A percentile compares a stretch with the other conserved stretches of the same genome.
Evolutionary conservation across 2,113 vertebrate species (phyloP).

Genomic region (western clawed frog (Xenopus tropicalis)): UCB_Xtro_10.0 CM004452.2:22625501-22626000

Average conservation of each 20-base stretch:
- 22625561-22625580: constrained; percentile 10
- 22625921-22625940: too few relatives aligned
- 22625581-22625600: constrained; percentile 18
- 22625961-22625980: too few relatives aligned
- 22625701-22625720: constrained; percentile 7
- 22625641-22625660: constrained; percentile 18
- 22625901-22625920: too few relatives aligned
- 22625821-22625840: too few relatives aligned
- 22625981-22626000: too few relatives aligned
- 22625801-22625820: too few relatives aligned
- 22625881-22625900: too few relatives aligned
- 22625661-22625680: constrained; percentile 10
- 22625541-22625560: constrained; percentile 5
- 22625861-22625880: too few relatives aligned
- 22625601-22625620: constrained; percentile 8
- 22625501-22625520: background rate
- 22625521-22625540: constrained; percentile 11
- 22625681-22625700: constrained; percentile 12
- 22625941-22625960: too few relatives aligned
- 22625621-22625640: constrained; percentile 7
- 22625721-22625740: constrained; percentile 6
- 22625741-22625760: constrained; percentile 6
- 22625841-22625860: too few relatives aligned
- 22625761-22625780: background rate
- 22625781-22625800: background rate